Conservation (phyloP, 2,888 invertebrate species). For the Ernsta delagoae region DNA sequence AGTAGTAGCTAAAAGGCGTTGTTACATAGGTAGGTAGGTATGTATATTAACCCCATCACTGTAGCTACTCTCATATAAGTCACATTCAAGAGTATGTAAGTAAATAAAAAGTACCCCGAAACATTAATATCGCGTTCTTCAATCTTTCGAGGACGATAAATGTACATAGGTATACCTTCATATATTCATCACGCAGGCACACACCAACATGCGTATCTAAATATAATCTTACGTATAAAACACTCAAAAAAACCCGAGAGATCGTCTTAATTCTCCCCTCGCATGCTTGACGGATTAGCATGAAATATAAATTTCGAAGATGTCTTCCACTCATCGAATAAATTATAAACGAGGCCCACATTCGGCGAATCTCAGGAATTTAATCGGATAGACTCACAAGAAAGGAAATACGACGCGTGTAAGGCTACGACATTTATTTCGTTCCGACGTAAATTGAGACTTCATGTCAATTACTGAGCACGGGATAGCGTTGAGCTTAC, state of each 20-base stretch:
- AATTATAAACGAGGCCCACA: conserved; percentile 42
- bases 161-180: too few relatives aligned
- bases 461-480: conserved; percentile 5
- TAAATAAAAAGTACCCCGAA: not conserved
- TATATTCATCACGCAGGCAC: not conserved
- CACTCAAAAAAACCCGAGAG: conserved; percentile 27
- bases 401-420: conserved; percentile 21
- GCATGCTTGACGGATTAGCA: conserved; percentile 26
- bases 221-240: conserved; percentile 20
- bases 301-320: conserved; percentile 40
- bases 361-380: conserved; percentile 39
- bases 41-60: too few relatives aligned
- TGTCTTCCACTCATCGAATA: conserved; percentile 43
- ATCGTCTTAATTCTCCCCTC: conserved; percentile 34
- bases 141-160: conserved; percentile 12
- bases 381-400: conserved; percentile 39
- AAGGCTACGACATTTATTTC: conserved; percentile 17
- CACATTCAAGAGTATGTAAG: not conserved
- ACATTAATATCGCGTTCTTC: conserved; percentile 15
- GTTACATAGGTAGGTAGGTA: too few relatives aligned
- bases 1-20: too few relatives aligned
- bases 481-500: not conserved
- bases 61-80: too few relatives aligned
- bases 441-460: conserved; percentile 24
- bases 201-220: not conserved